Base-by-base conservation (phyloP, 2,888 invertebrate species). In the Slavum lentiscoides region DNA sequence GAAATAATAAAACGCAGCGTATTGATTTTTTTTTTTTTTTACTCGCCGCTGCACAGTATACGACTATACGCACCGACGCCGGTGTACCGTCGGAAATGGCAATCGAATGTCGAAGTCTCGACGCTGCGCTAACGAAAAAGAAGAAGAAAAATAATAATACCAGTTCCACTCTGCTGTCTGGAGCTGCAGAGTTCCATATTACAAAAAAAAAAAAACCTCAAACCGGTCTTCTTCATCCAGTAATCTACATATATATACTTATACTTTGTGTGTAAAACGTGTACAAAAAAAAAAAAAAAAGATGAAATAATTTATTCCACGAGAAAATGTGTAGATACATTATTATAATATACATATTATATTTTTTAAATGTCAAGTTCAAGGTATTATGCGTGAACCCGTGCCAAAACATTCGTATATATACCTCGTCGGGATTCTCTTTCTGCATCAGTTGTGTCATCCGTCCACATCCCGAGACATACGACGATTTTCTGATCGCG, bases 171-270 rank as follows among this genome's bases (percentile, higher is more conserved):
- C 61, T 64, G 53, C 39, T 43, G 81, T 74, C 74, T 61, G 74
- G 74, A 73, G 53, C 11, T 17, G 1, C n/a, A n/a, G n/a, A 7
- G 21, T 39, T 39, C 49, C 30, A 30, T 69, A 13, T 13, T 23
- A 69, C 61, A 61, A 68, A 68, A 21, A 58, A 59, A 67, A 58
- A 55, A 74, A 74, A 74, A 58, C 19, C 11, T 43, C 58, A 75
- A 80, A 80, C 80, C 80, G 80, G 80, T 80, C 80, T 70, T 80
- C 62, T 64, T 80, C 70, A 30, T 80, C 70, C 80, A 80, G 64
- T 70, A 80, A 80, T 80, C 70, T 77, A 62, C 69, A 77, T 69
- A 77, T 69, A 69, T 49, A 58, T 66, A 66, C 53, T 21, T 21
- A 39, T 37, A 64, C 19, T 1, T 72, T 70, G 17, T 58, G 55